A percentile compares a stretch with the other conserved stretches of the same genome.
Conservation (phyloP, 2,888 invertebrate species). For the Pyrocoelia pectoralis region DNA sequence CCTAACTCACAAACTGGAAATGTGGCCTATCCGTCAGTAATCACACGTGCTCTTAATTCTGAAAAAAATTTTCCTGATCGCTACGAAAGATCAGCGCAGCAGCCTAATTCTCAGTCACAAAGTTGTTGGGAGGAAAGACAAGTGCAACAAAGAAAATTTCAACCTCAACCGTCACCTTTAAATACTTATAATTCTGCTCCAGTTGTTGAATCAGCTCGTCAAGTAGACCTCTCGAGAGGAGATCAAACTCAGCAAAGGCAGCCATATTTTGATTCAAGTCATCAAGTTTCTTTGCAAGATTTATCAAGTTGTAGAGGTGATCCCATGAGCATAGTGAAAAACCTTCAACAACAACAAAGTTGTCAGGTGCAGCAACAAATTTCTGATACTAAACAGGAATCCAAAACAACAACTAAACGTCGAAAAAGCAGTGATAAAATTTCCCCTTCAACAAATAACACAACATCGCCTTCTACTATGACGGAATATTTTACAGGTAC, state of each 20-base stretch:
- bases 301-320: constrained; percentile 77
- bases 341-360: constrained; percentile 61
- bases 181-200: constrained; percentile 60
- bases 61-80: constrained; percentile 66
- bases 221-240: constrained; percentile 42
- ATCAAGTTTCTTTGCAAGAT: constrained; percentile 71
- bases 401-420: constrained; percentile 54
- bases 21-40: constrained; percentile 84
- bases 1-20: constrained; percentile 65
- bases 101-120: constrained; percentile 46
- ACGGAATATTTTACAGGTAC: constrained; percentile 56
- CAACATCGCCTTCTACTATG: constrained; percentile 64
- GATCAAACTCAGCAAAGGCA: constrained; percentile 60
- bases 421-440: constrained; percentile 70
- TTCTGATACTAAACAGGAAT: constrained; percentile 57
- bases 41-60: constrained; percentile 75
- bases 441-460: constrained; percentile 63
- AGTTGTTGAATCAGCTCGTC: constrained; percentile 52
- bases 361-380: constrained; percentile 40
- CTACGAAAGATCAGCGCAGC: constrained; percentile 59
- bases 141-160: constrained; percentile 62
- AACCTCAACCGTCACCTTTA: constrained; percentile 57
- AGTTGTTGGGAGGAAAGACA: constrained; percentile 69
- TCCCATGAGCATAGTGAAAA: constrained; percentile 80
- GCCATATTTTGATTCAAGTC: constrained; percentile 73